A percentile compares a stretch with the other conserved stretches of the same genome.
Evolutionary conservation across 2,113 vertebrate species (phyloP).

Genomic region (Pachycephala philippinensis): DNA sequence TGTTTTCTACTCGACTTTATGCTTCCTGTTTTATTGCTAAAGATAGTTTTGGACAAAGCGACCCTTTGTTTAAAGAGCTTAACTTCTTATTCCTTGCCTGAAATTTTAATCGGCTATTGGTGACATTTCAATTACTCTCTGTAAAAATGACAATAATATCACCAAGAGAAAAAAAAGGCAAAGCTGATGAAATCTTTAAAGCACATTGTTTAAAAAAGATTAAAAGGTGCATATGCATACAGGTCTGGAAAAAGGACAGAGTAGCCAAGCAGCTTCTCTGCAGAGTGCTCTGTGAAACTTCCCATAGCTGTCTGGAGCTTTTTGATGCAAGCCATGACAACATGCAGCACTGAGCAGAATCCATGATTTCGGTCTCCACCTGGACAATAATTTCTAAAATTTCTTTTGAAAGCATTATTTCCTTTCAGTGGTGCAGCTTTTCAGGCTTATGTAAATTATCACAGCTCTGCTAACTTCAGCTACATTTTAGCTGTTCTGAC

Average conservation of each 20-base stretch:
- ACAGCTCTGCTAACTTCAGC: background rate
- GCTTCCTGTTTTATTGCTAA: conserved; percentile 6
- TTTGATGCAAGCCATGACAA: background rate
- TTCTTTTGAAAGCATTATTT: conserved; percentile 3
- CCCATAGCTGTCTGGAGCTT: background rate
- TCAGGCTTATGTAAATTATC: background rate
- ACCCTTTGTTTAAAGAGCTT: conserved; percentile 21
- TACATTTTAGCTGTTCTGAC: background rate
- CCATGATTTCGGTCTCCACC: background rate
- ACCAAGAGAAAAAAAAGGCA: background rate
- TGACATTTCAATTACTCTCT: conserved; percentile 12
- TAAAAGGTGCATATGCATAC: background rate
- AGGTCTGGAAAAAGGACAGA: background rate
- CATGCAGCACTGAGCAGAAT: background rate
- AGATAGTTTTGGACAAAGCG: conserved; percentile 12
- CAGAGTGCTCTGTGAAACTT: background rate
- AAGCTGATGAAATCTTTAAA: conserved; percentile 5
- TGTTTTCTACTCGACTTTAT: background rate
- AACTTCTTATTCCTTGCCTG: conserved; percentile 1
- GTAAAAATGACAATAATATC: background rate
- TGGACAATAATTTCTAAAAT: background rate
- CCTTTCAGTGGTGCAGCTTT: background rate
- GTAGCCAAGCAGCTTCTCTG: background rate
- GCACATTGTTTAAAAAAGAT: background rate
- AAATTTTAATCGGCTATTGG: background rate